Percentiles rank a stretch among this genome's conserved stretches.
Conservation (phyloP, 2,888 invertebrate genomes). For the Pristionchus japonicus region DNA sequence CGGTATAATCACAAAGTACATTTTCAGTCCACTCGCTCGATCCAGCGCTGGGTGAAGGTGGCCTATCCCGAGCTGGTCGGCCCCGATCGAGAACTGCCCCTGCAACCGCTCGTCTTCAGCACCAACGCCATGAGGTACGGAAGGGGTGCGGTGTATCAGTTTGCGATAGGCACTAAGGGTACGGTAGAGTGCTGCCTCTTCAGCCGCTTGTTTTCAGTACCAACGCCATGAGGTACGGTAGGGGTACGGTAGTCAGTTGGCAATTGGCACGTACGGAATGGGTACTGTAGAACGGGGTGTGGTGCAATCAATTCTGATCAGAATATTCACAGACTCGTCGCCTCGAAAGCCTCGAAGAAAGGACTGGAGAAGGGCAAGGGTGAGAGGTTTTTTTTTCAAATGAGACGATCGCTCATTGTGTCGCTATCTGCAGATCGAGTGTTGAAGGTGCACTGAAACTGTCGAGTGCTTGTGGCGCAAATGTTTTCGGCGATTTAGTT, state of each 20-base stretch:
- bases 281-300: background rate
- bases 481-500: no score
- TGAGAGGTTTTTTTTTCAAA: background rate
- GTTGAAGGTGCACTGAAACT: background rate
- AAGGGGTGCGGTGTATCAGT: no score
- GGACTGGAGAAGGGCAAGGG: slow-evolving; percentile 50
- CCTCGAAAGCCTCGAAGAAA: background rate
- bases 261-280: background rate
- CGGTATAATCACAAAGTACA: background rate
- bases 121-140: slow-evolving; percentile 54
- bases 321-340: slow-evolving; percentile 16
- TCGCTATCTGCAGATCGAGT: no score
- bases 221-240: slow-evolving; percentile 53
- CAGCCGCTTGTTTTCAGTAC: slow-evolving; percentile 52
- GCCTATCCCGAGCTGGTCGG: slow-evolving; percentile 65
- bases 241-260: background rate
- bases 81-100: slow-evolving; percentile 51
- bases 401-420: no score
- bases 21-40: slow-evolving; percentile 57
- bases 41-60: slow-evolving; percentile 64
- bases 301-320: background rate
- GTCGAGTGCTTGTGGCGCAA: background rate
- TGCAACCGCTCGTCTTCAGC: slow-evolving; percentile 51
- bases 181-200: slow-evolving; percentile 49
- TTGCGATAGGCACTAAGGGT: no score